Evolutionary conservation across 2,888 invertebrate genomes (phyloP).

Genomic region (Cotesia congregata): DNA sequence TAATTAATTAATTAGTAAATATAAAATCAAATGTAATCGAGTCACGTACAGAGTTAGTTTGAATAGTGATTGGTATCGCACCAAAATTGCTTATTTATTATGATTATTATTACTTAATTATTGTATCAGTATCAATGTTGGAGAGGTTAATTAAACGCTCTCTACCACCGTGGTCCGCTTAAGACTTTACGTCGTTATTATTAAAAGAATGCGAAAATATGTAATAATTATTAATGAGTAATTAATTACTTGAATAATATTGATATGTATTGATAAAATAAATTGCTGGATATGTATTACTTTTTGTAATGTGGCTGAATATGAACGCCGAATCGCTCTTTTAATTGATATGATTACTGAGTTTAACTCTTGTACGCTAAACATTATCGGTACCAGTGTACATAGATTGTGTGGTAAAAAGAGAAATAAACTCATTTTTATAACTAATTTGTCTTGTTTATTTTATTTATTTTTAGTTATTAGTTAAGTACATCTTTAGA

Average conservation of each 20-base stretch:
- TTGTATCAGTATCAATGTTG: too few species aligned
- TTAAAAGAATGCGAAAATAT: constrained; percentile 23
- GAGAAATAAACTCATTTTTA: constrained; percentile 69
- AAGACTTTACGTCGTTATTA: background rate
- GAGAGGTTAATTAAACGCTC: constrained; percentile 39
- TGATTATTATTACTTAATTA: constrained; percentile 33
- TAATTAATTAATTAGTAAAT: background rate
- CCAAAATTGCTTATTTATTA: constrained; percentile 69
- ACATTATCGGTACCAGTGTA: constrained; percentile 66
- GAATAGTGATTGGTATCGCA: constrained; percentile 64
- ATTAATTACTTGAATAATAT: background rate
- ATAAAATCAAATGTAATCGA: background rate
- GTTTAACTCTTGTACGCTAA: constrained; percentile 58
- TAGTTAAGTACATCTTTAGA: too few species aligned
- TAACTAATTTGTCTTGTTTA: constrained; percentile 57
- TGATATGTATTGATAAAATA: constrained; percentile 17
- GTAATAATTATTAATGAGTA: constrained; percentile 11
- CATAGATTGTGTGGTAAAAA: constrained; percentile 69
- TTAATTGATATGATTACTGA: constrained; percentile 60
- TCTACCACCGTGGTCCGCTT: constrained; percentile 40
- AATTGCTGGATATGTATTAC: constrained; percentile 2
- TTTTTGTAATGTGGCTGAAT: constrained; percentile 1
- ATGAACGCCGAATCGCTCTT: constrained; percentile 24
- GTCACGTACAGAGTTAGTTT: constrained; percentile 69
- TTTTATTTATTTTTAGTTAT: background rate